Conservation (phyloP, 2,113 vertebrate species). For the Tautogolabrus adspersus region DNA sequence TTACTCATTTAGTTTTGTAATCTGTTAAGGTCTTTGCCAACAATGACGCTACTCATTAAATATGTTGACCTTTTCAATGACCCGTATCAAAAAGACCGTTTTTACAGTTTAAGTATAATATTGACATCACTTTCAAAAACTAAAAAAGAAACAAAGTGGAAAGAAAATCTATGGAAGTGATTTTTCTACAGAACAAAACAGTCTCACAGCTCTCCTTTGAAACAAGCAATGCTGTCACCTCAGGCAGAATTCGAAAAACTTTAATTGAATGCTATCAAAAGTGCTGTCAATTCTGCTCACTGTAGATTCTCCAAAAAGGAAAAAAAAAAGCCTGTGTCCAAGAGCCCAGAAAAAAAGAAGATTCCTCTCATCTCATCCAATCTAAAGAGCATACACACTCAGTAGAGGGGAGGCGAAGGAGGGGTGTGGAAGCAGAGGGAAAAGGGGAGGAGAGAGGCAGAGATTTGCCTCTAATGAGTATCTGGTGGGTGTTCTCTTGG, state of each 20-base stretch:
- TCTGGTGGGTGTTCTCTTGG: conserved; percentile 75
- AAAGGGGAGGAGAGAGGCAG: conserved; percentile 47
- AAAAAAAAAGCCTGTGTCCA: conserved; percentile 47
- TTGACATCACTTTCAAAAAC: conserved; percentile 6
- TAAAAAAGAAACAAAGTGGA: neutral
- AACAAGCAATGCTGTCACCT: conserved; percentile 49
- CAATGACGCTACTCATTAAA: conserved; percentile 36
- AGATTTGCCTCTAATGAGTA: conserved; percentile 78
- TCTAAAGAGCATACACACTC: conserved; percentile 44
- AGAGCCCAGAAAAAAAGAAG: conserved; percentile 38
- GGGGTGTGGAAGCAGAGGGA: neutral
- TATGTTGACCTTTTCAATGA: conserved; percentile 49
- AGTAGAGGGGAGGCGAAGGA: conserved; percentile 12
- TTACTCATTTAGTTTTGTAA: conserved; percentile 11
- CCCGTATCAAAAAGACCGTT: conserved; percentile 38
- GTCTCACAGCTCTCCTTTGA: conserved; percentile 18
- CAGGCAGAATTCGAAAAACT: conserved; percentile 35
- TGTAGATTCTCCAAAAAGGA: conserved; percentile 49
- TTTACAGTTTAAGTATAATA: conserved; percentile 43
- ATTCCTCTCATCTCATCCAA: conserved; percentile 54
- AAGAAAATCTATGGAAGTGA: conserved; percentile 24
- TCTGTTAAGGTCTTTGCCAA: conserved; percentile 11
- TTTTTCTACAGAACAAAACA: conserved; percentile 36
- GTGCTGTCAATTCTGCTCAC: conserved; percentile 58
- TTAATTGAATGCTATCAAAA: conserved; percentile 71